Conservation (phyloP, 1,140 invertebrate genomes). For the Leptinotarsa defecta region DNA sequence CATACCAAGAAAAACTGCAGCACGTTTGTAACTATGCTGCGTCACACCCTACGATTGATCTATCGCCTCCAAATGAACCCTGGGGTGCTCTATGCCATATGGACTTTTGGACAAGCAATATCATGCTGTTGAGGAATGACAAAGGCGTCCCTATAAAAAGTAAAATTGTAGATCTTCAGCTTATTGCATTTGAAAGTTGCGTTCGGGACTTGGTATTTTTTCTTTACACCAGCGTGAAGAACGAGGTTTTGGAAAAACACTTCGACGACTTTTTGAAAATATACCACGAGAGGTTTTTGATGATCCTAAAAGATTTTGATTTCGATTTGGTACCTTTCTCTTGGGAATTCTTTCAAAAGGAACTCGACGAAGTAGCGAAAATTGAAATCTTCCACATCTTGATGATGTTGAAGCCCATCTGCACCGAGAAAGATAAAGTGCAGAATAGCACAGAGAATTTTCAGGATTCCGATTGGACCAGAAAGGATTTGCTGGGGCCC, state of each 20-base stretch:
- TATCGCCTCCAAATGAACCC: slow-evolving; percentile 49
- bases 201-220: slow-evolving; percentile 65
- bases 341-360: slow-evolving; percentile 49
- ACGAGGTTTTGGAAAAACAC: slow-evolving; percentile 55
- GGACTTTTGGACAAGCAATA: slow-evolving; percentile 70
- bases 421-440: slow-evolving; percentile 53
- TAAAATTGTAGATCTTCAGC: slow-evolving; percentile 70
- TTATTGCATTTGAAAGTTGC: slow-evolving; percentile 60
- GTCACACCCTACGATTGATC: slow-evolving; percentile 29
- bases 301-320: slow-evolving; percentile 47
- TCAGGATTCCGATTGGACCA: slow-evolving; percentile 51
- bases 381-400: slow-evolving; percentile 53
- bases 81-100: slow-evolving; percentile 63
- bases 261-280: slow-evolving; percentile 58
- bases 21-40: slow-evolving; percentile 36
- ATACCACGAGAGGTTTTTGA: slow-evolving; percentile 61
- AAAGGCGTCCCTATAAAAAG: slow-evolving; percentile 55
- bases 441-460: slow-evolving; percentile 49
- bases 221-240: slow-evolving; percentile 61
- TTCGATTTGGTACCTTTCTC: slow-evolving; percentile 44
- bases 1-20: slow-evolving; percentile 38
- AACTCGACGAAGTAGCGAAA: slow-evolving; percentile 47
- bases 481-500: slow-evolving; percentile 51
- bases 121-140: slow-evolving; percentile 55
- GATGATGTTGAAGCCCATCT: slow-evolving; percentile 55